Evolutionary conservation across 2,888 invertebrate genomes (phyloP), one percentile per base, ranked within the genome.

Genomic region (Clanis bilineata): DNA sequence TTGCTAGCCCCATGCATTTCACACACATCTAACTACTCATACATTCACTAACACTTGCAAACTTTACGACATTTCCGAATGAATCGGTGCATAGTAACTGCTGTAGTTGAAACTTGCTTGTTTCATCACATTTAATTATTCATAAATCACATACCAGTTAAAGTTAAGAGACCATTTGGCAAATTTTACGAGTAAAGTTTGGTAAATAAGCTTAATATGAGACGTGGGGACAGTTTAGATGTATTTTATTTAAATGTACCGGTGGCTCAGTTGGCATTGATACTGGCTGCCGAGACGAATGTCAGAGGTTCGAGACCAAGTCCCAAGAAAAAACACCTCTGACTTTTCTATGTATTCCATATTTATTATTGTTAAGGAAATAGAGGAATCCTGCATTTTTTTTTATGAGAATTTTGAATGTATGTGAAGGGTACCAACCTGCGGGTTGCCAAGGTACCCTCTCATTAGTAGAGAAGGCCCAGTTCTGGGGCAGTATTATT

Each of bases 121-220:
- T 74, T 79, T 74, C 76, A 70, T 78, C 76, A 74, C 69, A 73
- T 75, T 76, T 82, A 79, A 80, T 79, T 76, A 77, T 76, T 76
- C 78, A 80, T 81, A 81, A 80, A 81, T 82, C 80, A 81, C 69
- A 70, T 70, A 68, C 63, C 73, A 70, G 74, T 79, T 80, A 76
- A 79, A 76, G 77, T 79, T 80, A 79, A 79, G 75, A 74, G 71
- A 68, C 72, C 73, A 73, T 75, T 77, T 75, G 72, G 74, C 64
- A 76, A 76, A 79, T 82, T 80, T 81, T 77, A 81, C 73, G 80
- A 80, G 70, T 67, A 64, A 74, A 77, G 69, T 80, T 79, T 71
- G 72, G 69, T 71, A 73, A 76, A 75, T 68, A 64, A 68, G 62
- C 63, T 73, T 64, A 64, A 64, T 70, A 66, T 62, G 66, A 69